phyloP scores from a whole-genome alignment of 2,113 vertebrate species.

The Pachypanchax playfairii region DNA sequence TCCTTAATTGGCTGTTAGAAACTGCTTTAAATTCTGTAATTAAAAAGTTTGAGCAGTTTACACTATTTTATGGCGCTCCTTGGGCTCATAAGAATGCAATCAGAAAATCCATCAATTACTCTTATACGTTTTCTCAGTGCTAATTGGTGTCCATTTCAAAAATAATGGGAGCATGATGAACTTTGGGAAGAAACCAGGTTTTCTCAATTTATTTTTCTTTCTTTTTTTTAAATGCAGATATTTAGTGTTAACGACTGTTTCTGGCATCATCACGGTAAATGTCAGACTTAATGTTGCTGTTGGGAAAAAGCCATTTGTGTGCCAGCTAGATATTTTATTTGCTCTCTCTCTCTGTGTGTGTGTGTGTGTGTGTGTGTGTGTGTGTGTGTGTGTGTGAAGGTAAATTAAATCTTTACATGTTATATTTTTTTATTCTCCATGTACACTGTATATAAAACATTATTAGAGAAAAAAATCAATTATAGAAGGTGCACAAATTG shows the following conservation, averaged over 20 bases:
- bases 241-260: conserved; percentile 39
- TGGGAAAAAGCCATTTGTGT: conserved; percentile 8
- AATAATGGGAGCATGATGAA: conserved; percentile 64
- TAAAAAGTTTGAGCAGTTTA: conserved; percentile 66
- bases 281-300: conserved; percentile 18
- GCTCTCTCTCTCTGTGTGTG: not conserved
- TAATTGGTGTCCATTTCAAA: conserved; percentile 71
- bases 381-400: conserved; percentile 1
- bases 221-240: conserved; percentile 20
- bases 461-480: not conserved
- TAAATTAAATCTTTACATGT: fast-evolving
- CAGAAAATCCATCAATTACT: conserved; percentile 64
- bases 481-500: not conserved
- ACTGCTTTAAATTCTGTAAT: conserved; percentile 63
- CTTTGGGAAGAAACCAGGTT: conserved; percentile 46
- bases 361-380: conserved; percentile 4
- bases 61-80: conserved; percentile 60
- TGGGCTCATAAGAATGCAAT: conserved; percentile 63
- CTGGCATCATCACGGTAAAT: conserved; percentile 41
- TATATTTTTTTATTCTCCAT: no score
- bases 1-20: conserved; percentile 64
- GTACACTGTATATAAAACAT: no score
- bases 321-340: not conserved
- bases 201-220: conserved; percentile 28
- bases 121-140: conserved; percentile 46